These are phyloP conservation scores for Dendrolimus pini DNA, from an alignment of 2,888 invertebrate genomes.

Conservation along the genomic window DNA sequence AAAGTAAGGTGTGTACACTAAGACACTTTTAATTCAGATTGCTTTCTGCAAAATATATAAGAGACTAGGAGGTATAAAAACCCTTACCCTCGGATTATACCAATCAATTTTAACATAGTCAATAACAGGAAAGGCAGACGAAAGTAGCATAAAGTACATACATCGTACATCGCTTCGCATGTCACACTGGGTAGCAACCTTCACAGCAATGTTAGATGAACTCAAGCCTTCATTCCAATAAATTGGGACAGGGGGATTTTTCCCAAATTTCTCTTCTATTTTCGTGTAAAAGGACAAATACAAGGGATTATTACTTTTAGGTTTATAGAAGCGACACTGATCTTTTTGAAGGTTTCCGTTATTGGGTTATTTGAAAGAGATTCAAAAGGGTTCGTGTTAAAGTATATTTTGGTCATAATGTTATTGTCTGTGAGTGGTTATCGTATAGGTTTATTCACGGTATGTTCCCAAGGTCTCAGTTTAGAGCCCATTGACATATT, in stretches of 20 bases:
- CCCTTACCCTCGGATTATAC: too few relatives aligned
- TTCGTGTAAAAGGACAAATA: neutral
- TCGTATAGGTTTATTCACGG: too few relatives aligned
- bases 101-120: too few relatives aligned
- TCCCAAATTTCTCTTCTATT: neutral
- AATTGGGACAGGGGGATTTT: conserved; percentile 1
- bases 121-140: too few relatives aligned
- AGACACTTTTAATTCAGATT: too few relatives aligned
- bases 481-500: too few relatives aligned
- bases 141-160: too few relatives aligned
- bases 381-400: neutral
- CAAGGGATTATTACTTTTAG: neutral
- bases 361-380: neutral
- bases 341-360: neutral
- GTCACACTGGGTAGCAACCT: neutral
- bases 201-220: conserved; percentile 4
- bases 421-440: neutral
- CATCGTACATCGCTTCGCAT: neutral
- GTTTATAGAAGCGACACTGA: neutral
- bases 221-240: conserved; percentile 2
- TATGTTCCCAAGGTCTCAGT: too few relatives aligned
- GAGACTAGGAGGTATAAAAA: too few relatives aligned
- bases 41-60: too few relatives aligned
- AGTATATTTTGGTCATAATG: neutral
- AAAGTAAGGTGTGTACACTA: too few relatives aligned